Conservation (phyloP, 2,888 invertebrate genomes). For the Andrena fulva region DNA sequence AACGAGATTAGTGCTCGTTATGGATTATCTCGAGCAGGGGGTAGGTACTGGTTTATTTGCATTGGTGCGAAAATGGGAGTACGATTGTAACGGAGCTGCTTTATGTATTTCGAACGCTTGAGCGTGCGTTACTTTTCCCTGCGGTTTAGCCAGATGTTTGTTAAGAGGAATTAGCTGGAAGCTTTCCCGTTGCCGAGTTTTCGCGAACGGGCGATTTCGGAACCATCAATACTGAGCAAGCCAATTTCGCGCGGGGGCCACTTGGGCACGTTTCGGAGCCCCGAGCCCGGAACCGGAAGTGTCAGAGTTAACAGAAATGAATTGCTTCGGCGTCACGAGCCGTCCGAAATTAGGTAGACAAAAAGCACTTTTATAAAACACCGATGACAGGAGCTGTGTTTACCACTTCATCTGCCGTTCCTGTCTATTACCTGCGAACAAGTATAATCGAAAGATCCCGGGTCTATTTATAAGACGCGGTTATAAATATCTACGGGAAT, state of each 20-base stretch:
- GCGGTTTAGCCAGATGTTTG: background rate
- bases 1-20: background rate
- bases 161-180: too few relatives aligned
- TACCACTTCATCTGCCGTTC: too few relatives aligned
- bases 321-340: constrained; percentile 17
- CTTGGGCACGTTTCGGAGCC: background rate
- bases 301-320: constrained; percentile 5
- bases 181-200: background rate
- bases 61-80: constrained; percentile 1
- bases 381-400: too few relatives aligned
- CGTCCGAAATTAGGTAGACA: background rate
- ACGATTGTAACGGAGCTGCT: background rate
- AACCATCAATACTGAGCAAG: constrained; percentile 1
- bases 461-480: too few relatives aligned
- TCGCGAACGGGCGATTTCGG: background rate
- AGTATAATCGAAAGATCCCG: background rate
- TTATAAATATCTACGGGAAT: too few relatives aligned
- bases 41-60: constrained; percentile 5
- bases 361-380: too few relatives aligned
- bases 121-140: background rate
- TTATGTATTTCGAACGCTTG: background rate
- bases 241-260: constrained; percentile 21
- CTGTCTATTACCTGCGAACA: background rate
- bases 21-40: background rate
- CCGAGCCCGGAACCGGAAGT: constrained; percentile 18